These are phyloP conservation scores for Drosophila kuntzei DNA, from an alignment of 2,888 invertebrate genomes.

Conservation along the genomic window DNA sequence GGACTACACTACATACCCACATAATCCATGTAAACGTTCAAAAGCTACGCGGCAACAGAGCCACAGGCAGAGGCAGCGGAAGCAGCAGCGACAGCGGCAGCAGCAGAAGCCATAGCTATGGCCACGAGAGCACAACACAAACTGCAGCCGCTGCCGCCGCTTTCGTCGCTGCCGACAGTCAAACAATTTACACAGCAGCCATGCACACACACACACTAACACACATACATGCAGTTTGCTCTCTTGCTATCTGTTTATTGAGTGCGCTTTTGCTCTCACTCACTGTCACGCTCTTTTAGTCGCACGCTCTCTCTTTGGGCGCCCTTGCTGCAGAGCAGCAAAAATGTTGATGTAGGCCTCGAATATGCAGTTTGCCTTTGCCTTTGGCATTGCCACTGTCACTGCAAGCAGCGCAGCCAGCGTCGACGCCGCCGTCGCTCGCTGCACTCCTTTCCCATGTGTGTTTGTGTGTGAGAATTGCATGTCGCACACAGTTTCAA, in stretches of 20 bases:
- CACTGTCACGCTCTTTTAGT: conserved; percentile 10
- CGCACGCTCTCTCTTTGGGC: conserved; percentile 39
- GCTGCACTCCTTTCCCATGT: conserved; percentile 25
- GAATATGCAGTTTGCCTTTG: conserved; percentile 81
- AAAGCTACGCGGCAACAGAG: conserved; percentile 50
- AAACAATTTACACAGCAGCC: conserved; percentile 28
- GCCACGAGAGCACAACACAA: conserved; percentile 66
- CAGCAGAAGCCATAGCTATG: conserved; percentile 67
- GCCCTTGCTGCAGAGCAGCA: conserved; percentile 64
- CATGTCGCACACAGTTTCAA: conserved; percentile 71
- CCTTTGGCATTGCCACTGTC: conserved; percentile 82
- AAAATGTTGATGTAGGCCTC: conserved; percentile 82
- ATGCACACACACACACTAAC: background rate
- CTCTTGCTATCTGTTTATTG: conserved; percentile 26
- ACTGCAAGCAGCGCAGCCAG: conserved; percentile 69
- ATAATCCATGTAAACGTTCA: conserved; percentile 72
- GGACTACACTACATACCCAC: conserved; percentile 80
- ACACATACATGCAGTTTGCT: conserved; percentile 7
- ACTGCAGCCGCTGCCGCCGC: conserved; percentile 35
- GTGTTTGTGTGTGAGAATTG: conserved; percentile 47
- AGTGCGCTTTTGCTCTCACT: conserved; percentile 23
- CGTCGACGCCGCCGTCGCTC: background rate
- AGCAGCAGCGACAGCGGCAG: conserved; percentile 27
- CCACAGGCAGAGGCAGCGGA: conserved; percentile 3
- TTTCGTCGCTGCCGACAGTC: conserved; percentile 1